phyloP scores from a whole-genome alignment of 1,140 invertebrate genomes.

The Sitophilus oryzae region DNA sequence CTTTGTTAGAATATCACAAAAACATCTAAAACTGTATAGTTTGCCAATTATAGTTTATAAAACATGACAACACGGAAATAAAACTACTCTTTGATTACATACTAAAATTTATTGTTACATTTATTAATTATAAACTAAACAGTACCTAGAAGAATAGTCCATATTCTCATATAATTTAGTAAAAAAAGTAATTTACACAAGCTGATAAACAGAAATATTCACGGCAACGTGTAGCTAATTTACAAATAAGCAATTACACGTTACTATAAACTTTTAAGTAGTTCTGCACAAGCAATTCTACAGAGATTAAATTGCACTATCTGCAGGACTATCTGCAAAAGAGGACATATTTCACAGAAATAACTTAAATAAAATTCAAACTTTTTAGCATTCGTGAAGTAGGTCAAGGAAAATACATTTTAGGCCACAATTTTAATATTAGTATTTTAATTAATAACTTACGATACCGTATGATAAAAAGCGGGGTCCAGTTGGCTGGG shows the following conservation, averaged over 20 bases:
- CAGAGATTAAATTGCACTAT: slow-evolving; percentile 36
- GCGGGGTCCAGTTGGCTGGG: too few species aligned
- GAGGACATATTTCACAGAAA: slow-evolving; percentile 18
- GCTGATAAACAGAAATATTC: slow-evolving; percentile 25
- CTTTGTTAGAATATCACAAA: too few species aligned
- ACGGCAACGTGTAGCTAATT: slow-evolving; percentile 19
- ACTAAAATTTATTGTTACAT: slow-evolving; percentile 44
- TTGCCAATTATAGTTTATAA: too few species aligned
- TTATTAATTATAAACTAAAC: slow-evolving; percentile 41
- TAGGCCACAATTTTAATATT: too few species aligned
- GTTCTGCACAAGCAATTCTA: slow-evolving; percentile 37
- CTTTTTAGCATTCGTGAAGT: neutral
- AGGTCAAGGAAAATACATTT: neutral
- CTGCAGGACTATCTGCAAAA: slow-evolving; percentile 32
- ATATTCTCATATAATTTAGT: slow-evolving; percentile 42
- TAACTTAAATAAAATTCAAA: neutral
- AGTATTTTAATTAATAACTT: too few species aligned
- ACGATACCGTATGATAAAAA: too few species aligned
- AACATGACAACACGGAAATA: neutral
- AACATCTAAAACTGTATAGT: too few species aligned
- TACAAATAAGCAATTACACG: slow-evolving; percentile 18
- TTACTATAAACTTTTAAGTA: slow-evolving; percentile 28
- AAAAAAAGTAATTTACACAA: slow-evolving; percentile 41
- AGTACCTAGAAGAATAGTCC: slow-evolving; percentile 44
- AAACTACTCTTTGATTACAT: slow-evolving; percentile 24